Evolutionary conservation across 2,113 vertebrate species (phyloP).

Genomic region (Solea solea): DNA sequence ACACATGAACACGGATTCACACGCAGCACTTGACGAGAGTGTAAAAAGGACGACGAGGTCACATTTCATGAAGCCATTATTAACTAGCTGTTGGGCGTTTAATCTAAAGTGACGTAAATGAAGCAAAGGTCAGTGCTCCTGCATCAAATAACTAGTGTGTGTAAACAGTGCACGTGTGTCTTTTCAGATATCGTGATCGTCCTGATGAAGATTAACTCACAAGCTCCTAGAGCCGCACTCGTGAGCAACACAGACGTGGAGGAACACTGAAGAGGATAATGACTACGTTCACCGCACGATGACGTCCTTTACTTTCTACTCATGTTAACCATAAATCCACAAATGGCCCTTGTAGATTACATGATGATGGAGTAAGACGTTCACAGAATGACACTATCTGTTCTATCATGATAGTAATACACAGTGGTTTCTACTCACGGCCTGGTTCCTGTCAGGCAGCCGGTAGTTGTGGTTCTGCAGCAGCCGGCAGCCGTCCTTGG

Average conservation of each 20-base stretch:
- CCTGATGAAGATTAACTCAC: constrained; percentile 19
- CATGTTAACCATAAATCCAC: constrained; percentile 31
- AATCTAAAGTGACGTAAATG: constrained; percentile 36
- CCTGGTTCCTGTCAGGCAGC: constrained; percentile 83
- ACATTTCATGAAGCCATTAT: constrained; percentile 53
- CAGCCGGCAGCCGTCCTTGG: constrained; percentile 91
- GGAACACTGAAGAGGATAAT: constrained; percentile 43
- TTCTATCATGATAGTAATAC: neutral
- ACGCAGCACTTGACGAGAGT: constrained; percentile 30
- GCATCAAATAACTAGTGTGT: constrained; percentile 6
- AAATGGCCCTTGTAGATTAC: constrained; percentile 30
- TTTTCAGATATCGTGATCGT: constrained; percentile 16
- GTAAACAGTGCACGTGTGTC: constrained; percentile 2
- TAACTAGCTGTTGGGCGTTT: constrained; percentile 51
- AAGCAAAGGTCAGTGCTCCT: constrained; percentile 18
- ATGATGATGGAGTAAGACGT: neutral
- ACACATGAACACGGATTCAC: constrained; percentile 12
- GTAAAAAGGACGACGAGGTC: constrained; percentile 53
- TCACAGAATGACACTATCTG: constrained; percentile 10
- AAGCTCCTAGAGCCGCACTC: constrained; percentile 16
- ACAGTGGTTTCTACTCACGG: constrained; percentile 79
- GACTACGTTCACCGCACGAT: constrained; percentile 48
- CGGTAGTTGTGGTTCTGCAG: constrained; percentile 88
- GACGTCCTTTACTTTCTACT: constrained; percentile 51
- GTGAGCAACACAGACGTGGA: constrained; percentile 41